Conservation (phyloP, 1,140 invertebrate species). For the Ceratoteleas bidentatus region DNA sequence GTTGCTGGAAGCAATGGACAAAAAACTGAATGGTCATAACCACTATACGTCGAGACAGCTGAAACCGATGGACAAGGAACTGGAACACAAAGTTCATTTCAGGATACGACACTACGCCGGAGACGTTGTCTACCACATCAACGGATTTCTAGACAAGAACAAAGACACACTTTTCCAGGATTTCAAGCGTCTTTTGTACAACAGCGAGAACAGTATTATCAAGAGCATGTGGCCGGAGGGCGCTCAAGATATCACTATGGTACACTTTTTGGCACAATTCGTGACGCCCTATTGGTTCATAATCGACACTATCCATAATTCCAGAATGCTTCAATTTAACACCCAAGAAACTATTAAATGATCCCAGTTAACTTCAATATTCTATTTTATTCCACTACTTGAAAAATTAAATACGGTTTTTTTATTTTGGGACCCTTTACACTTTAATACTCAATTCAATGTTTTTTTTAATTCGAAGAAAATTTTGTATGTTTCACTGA, state of each 20-base stretch:
- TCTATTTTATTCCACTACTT: no score
- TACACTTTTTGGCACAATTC: no score
- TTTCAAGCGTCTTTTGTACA: constrained; percentile 94
- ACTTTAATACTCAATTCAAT: no score
- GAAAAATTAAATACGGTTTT: no score
- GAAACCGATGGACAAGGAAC: constrained; percentile 89
- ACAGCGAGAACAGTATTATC: constrained; percentile 88
- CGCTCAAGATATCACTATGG: constrained; percentile 88
- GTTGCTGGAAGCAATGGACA: constrained; percentile 95
- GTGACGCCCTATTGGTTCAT: no score
- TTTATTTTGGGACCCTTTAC: no score
- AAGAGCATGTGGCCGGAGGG: constrained; percentile 97
- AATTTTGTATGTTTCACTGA: no score
- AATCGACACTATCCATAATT: no score
- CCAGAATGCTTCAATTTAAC: no score
- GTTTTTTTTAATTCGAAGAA: no score
- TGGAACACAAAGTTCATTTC: constrained; percentile 92
- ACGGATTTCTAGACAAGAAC: constrained; percentile 97
- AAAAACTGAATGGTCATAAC: constrained; percentile 91
- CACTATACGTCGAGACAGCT: constrained; percentile 95
- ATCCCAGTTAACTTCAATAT: no score
- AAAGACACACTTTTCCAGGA: constrained; percentile 97
- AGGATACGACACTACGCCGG: constrained; percentile 96
- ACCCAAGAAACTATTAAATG: no score
- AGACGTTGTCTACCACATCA: constrained; percentile 95